Evolutionary conservation across 2,888 invertebrate species (phyloP).

Genomic region (Agrypnus murinus): DNA sequence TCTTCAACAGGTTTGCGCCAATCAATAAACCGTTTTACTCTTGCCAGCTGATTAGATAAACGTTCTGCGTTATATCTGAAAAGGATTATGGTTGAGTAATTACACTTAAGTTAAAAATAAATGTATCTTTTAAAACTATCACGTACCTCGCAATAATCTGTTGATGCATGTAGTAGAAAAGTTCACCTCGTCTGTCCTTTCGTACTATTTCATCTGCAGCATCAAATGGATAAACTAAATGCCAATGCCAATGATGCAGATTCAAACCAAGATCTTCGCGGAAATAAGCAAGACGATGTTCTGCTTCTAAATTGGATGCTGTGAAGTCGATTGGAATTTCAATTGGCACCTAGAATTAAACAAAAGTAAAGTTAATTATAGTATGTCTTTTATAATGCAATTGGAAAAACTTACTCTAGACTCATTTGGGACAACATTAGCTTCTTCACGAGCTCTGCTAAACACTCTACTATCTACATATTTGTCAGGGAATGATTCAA

Average conservation of each 20-base stretch:
- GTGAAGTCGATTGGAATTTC: conserved; percentile 84
- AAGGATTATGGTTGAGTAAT: too few relatives aligned
- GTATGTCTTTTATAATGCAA: too few relatives aligned
- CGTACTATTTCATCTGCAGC: conserved; percentile 77
- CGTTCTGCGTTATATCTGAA: conserved; percentile 85
- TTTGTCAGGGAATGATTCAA: conserved; percentile 87
- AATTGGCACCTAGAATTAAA: conserved; percentile 74
- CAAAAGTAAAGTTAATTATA: neutral
- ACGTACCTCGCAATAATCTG: conserved; percentile 76
- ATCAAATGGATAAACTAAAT: conserved; percentile 88
- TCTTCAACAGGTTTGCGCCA: conserved; percentile 82
- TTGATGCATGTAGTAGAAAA: conserved; percentile 88
- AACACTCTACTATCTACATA: conserved; percentile 86
- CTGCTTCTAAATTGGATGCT: conserved; percentile 82
- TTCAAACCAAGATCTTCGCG: conserved; percentile 90
- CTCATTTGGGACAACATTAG: conserved; percentile 76
- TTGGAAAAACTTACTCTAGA: conserved; percentile 75
- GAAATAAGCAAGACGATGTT: conserved; percentile 89
- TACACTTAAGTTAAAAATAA: too few relatives aligned
- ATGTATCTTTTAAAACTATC: neutral
- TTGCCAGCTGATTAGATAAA: conserved; percentile 80
- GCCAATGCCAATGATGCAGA: conserved; percentile 95
- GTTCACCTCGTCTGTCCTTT: conserved; percentile 85
- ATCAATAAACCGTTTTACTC: conserved; percentile 78
- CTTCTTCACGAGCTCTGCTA: conserved; percentile 80